These are phyloP conservation scores for Huso huso DNA, from an alignment of 2,797 vertebrate genomes.

Conservation along the genomic window DNA sequence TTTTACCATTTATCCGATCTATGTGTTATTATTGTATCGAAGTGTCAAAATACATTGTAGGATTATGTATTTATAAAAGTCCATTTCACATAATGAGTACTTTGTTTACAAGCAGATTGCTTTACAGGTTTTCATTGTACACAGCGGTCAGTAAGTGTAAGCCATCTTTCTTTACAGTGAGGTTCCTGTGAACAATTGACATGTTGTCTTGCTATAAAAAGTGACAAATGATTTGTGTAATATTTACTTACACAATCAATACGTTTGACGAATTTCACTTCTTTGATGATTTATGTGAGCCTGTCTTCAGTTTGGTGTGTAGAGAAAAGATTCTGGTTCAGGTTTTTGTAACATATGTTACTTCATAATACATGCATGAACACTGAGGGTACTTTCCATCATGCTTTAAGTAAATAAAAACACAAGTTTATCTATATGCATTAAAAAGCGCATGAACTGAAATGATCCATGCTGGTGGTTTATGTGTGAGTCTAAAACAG, in stretches of 20 bases:
- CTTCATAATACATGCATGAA: constrained; percentile 21
- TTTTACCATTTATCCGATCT: no score
- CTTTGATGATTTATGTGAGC: constrained; percentile 79
- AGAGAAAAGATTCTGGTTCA: constrained; percentile 31
- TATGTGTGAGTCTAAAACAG: constrained; percentile 11
- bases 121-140: constrained; percentile 19
- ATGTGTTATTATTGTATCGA: no score
- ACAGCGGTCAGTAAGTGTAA: constrained; percentile 22
- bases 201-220: constrained; percentile 64
- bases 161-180: constrained; percentile 34
- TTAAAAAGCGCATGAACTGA: neutral
- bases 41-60: no score
- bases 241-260: constrained; percentile 92
- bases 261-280: constrained; percentile 85
- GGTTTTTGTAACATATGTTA: constrained; percentile 20
- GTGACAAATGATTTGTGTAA: constrained; percentile 89
- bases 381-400: constrained; percentile 16
- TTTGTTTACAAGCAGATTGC: neutral
- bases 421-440: no score
- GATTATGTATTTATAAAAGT: no score
- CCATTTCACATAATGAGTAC: no score
- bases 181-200: constrained; percentile 64
- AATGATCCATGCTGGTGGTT: constrained; percentile 6
- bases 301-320: constrained; percentile 23
- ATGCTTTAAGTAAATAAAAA: neutral